A percentile compares a stretch with the other conserved stretches of the same genome.
Conservation (phyloP, 2,888 invertebrate species). For the Eupsilia transversa region DNA sequence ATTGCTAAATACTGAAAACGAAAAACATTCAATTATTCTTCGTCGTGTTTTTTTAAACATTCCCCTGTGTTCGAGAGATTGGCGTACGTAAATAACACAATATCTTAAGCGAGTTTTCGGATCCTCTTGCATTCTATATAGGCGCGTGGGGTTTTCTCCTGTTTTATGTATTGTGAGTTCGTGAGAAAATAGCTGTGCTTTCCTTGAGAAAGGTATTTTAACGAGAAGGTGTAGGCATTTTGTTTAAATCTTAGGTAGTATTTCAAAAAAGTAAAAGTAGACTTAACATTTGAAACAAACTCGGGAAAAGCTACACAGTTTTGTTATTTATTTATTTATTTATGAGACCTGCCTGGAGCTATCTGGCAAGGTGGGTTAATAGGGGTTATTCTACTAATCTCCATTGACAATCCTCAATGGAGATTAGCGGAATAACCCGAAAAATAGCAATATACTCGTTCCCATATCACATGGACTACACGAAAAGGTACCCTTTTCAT, state of each 20-base stretch:
- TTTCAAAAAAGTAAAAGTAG: neutral
- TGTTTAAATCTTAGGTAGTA: neutral
- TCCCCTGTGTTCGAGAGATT: conserved; percentile 43
- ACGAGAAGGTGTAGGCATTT: neutral
- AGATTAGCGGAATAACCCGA: no score
- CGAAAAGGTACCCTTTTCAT: no score
- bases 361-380: no score
- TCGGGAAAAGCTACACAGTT: neutral
- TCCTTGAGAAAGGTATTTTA: neutral
- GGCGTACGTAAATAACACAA: conserved; percentile 48
- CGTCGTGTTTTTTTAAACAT: conserved; percentile 61
- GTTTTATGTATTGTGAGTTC: conserved; percentile 5
- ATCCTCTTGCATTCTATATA: conserved; percentile 39
- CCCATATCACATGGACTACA: no score
- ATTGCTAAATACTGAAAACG: conserved; percentile 81
- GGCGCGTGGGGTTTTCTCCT: conserved; percentile 4
- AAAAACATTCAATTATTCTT: conserved; percentile 72
- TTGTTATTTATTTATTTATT: no score
- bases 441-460: no score
- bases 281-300: neutral
- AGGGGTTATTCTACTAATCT: no score
- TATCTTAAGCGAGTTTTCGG: conserved; percentile 53
- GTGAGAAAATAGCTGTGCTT: conserved; percentile 9
- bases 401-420: no score
- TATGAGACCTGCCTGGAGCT: no score